These are phyloP conservation scores for Mus musculus DNA, from an alignment of 2,113 vertebrate species.

Conservation along the genomic window GRCm39 chr2:153612501-153613000, in stretches of 20 bases:
- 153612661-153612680: background rate
- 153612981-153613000: background rate
- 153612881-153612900: background rate
- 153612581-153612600: background rate
- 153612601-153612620: background rate
- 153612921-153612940: background rate
- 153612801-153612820: slow-evolving; percentile 22
- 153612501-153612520: background rate
- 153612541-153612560: background rate
- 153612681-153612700: background rate
- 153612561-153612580: background rate
- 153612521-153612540: background rate
- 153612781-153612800: background rate
- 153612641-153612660: slow-evolving; percentile 10
- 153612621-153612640: background rate
- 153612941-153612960: background rate
- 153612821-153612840: slow-evolving; percentile 6
- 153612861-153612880: background rate
- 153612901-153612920: background rate
- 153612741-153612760: slow-evolving; percentile 8
- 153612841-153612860: background rate
- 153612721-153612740: slow-evolving; percentile 11
- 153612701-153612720: background rate
- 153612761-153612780: slow-evolving; percentile 5
- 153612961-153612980: background rate